Evolutionary conservation across 2,888 invertebrate genomes (phyloP), one percentile per base, ranked within the genome.

Genomic region (Drosophila anomelani): DNA sequence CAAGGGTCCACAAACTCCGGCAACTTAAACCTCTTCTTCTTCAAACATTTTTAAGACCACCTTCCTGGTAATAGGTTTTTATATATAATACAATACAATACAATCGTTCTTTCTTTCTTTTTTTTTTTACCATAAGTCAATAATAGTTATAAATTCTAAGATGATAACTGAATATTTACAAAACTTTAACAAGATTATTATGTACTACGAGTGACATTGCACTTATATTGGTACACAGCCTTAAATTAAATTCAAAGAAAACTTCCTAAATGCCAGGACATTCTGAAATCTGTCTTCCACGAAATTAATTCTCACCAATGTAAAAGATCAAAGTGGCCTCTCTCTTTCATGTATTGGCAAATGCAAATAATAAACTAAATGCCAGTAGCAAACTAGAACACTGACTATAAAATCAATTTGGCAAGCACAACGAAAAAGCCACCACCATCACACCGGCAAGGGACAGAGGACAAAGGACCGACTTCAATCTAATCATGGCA

Each of bases 401-500:
- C 36, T 32, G 49, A 46, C 54, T 44, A 12, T 46, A 47, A 41
- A 38, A 51, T 51, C 34, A 56, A 47, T 43, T 53, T 69, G 69
- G 9, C 58, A 62, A 46, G 46, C 46, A 53, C 23, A 51, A 64
- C 49, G 51, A 26, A 39, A 57, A 49, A 71, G 39, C 29, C 44
- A 26, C 39, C 23, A 38, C 23, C 32, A 34, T 23, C 46, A 17
- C 39, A 46, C 15, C 34, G 36, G 44, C 36, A 53, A 29, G 61
- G 39, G 53, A 57, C 51, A 36, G 47, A 13, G 57, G 58, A 44
- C 49, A 54, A 54, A 67, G 44, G 56, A 61, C 47, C 29, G 66
- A 54, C 57, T 74, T 41, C 62, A 71, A 81, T 70, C 68, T 62
- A 75, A 67, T 59, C 53, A 64, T 68, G 58, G 57, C 44, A 66